These are phyloP conservation scores for Plecturocebus donacophilus DNA, from an alignment of 2,113 vertebrate genomes.

Conservation along the genomic window DNA sequence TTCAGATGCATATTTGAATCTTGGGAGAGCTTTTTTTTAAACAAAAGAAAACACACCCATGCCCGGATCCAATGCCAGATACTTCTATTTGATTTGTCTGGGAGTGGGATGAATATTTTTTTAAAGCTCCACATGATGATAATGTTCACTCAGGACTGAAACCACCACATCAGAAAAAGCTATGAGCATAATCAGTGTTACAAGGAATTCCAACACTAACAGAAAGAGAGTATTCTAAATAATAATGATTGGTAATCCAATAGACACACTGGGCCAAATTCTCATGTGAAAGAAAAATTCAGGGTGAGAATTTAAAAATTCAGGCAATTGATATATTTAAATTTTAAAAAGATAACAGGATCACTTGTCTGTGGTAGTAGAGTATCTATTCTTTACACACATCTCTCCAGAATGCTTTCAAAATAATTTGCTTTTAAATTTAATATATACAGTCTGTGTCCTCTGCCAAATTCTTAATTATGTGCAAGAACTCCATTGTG, in stretches of 20 bases:
- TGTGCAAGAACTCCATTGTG: neutral
- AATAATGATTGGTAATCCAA: neutral
- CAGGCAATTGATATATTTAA: neutral
- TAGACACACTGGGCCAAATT: neutral
- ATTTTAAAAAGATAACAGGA: neutral
- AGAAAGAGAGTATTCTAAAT: slow-evolving; percentile 1
- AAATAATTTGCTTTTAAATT: slow-evolving; percentile 12
- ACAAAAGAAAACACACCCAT: neutral
- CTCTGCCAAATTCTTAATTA: neutral
- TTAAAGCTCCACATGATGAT: neutral
- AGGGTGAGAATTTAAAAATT: neutral
- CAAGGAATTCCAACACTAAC: slow-evolving; percentile 36
- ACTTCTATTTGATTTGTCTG: slow-evolving; percentile 30
- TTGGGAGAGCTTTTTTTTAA: neutral
- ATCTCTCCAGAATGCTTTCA: neutral
- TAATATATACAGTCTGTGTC: neutral
- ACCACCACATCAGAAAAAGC: slow-evolving; percentile 16
- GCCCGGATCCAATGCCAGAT: neutral
- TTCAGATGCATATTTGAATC: neutral
- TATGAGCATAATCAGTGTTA: neutral
- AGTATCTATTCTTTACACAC: neutral
- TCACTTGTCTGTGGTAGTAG: neutral
- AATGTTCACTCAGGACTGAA: neutral
- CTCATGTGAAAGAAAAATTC: neutral
- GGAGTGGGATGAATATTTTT: neutral